Percentiles rank a stretch among this genome's conserved stretches.
Conservation (phyloP, 2,113 vertebrate genomes). For the Orthonyx spaldingii region DNA sequence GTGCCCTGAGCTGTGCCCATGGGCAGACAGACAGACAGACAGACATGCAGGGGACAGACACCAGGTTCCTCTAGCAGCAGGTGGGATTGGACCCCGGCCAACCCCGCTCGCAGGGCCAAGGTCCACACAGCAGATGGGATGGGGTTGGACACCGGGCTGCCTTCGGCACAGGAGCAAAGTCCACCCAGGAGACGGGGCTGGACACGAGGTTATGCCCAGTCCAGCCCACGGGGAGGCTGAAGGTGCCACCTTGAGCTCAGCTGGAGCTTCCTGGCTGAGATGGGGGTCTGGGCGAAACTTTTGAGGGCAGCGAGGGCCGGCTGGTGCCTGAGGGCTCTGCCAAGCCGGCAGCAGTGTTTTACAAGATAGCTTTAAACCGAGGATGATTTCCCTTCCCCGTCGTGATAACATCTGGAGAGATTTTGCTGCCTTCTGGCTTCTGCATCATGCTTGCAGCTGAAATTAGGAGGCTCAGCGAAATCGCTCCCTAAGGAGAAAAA, state of each 20-base stretch:
- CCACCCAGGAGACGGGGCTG: not conserved
- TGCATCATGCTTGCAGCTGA: slow-evolving; percentile 4
- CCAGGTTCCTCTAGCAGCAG: not conserved
- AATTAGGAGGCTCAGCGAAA: slow-evolving; percentile 39
- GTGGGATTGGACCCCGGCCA: not conserved
- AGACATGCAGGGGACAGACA: no score
- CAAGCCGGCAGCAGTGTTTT: not conserved
- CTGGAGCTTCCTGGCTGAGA: not conserved
- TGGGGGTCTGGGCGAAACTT: not conserved
- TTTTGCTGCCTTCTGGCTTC: slow-evolving; percentile 52
- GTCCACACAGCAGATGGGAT: not conserved
- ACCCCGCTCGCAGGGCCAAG: not conserved
- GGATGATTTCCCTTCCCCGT: slow-evolving; percentile 10
- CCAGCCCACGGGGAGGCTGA: not conserved
- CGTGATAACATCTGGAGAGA: slow-evolving; percentile 52
- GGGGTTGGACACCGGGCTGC: not conserved
- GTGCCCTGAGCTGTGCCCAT: not conserved
- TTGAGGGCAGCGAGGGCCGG: not conserved
- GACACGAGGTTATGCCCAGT: not conserved
- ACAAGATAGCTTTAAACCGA: not conserved
- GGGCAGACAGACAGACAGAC: not conserved
- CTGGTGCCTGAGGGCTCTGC: not conserved
- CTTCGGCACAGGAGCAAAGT: not conserved
- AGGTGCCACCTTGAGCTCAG: not conserved
- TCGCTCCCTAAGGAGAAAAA: not conserved